These are phyloP conservation scores for Diplodus sargus DNA, from an alignment of 2,797 vertebrate species.

Conservation along the genomic window DNA sequence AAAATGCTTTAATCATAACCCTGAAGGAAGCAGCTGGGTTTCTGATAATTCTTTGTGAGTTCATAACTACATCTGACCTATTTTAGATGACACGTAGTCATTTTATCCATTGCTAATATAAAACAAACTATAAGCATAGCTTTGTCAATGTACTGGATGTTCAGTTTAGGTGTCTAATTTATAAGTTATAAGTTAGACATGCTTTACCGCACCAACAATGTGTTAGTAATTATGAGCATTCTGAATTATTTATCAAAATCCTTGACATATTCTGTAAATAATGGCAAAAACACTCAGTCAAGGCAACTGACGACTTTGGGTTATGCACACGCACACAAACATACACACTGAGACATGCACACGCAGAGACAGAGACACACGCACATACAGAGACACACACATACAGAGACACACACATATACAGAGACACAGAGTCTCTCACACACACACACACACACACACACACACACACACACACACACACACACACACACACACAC, in stretches of 20 bases:
- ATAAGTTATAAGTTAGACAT: not conserved
- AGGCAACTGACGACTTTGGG: not conserved
- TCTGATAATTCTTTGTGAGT: not conserved
- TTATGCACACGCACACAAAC: not conserved
- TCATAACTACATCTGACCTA: not conserved
- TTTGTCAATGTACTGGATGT: no score
- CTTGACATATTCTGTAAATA: not conserved
- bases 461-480: not conserved
- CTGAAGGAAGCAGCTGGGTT: not conserved
- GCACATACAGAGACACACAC: no score
- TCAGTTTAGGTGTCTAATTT: not conserved
- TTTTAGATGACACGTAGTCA: not conserved
- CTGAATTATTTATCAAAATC: not conserved
- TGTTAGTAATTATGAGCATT: not conserved
- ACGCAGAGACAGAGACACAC: not conserved
- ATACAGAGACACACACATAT: constrained; percentile 5
- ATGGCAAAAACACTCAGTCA: not conserved
- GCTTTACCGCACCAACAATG: not conserved
- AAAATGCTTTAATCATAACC: not conserved
- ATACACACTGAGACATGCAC: not conserved
- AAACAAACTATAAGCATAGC: not conserved
- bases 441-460: not conserved
- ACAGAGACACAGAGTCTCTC: not conserved
- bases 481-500: constrained; percentile 6
- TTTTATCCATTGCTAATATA: not conserved